Percentiles rank a stretch among this genome's conserved stretches.
Conservation (phyloP, 1,140 invertebrate species). For the Nasonia vitripennis region DNA sequence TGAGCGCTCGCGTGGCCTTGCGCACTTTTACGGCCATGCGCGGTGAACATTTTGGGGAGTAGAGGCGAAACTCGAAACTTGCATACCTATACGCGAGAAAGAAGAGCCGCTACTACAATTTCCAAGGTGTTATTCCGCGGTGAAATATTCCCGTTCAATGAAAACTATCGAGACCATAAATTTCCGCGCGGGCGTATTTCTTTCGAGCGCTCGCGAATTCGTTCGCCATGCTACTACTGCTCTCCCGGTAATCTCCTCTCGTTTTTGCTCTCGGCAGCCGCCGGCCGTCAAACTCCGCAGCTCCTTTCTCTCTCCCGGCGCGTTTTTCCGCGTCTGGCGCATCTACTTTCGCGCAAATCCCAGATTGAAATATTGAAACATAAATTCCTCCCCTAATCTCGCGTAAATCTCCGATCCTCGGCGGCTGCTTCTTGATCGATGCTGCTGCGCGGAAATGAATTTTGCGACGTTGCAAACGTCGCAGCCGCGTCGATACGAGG, state of each 20-base stretch:
- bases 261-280: not conserved
- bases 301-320: not conserved
- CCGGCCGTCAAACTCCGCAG: constrained; percentile 17
- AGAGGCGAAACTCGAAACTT: too few species aligned
- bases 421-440: constrained; percentile 13
- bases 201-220: constrained; percentile 26
- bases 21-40: too few species aligned
- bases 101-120: constrained; percentile 24
- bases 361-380: constrained; percentile 45
- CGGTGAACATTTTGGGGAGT: too few species aligned
- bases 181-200: constrained; percentile 42
- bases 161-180: constrained; percentile 55
- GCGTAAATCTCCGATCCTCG: constrained; percentile 31
- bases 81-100: not conserved
- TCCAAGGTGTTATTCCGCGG: constrained; percentile 55
- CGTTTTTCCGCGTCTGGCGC: constrained; percentile 22
- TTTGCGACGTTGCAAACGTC: too few species aligned
- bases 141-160: constrained; percentile 57
- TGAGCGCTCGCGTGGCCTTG: not conserved
- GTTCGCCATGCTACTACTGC: not conserved
- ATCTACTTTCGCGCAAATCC: constrained; percentile 32
- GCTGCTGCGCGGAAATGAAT: not conserved
- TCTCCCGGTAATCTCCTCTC: constrained; percentile 39
- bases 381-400: constrained; percentile 43
- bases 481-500: too few species aligned